Conservation (phyloP, 2,888 invertebrate species). For the Drosophila pseudotakahashii region DNA sequence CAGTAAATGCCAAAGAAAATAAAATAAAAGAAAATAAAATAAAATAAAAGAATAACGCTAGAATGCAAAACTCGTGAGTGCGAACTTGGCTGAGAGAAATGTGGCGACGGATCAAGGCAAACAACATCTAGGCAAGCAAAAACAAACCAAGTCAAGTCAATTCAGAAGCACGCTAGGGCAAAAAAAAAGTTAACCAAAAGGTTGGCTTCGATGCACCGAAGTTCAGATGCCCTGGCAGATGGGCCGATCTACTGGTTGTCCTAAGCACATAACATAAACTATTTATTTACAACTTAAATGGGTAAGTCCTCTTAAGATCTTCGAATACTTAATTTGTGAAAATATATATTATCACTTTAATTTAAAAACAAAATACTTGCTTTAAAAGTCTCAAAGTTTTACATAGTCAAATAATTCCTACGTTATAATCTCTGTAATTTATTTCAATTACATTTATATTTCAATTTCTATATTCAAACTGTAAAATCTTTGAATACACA, state of each 20-base stretch:
- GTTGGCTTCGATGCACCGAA: conserved; percentile 37
- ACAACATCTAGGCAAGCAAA: conserved; percentile 37
- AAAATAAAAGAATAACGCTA: too few relatives aligned
- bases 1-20: conserved; percentile 11
- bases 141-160: conserved; percentile 20
- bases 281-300: not conserved
- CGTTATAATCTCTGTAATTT: too few relatives aligned
- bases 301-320: conserved; percentile 4
- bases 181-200: not conserved
- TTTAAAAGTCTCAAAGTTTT: too few relatives aligned
- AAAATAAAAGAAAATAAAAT: not conserved
- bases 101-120: conserved; percentile 25
- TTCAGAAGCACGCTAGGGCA: conserved; percentile 23
- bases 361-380: too few relatives aligned
- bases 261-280: not conserved
- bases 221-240: conserved; percentile 20
- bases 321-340: too few relatives aligned
- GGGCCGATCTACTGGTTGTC: not conserved
- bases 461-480: too few relatives aligned
- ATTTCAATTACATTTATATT: too few relatives aligned
- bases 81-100: conserved; percentile 17
- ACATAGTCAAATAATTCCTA: too few relatives aligned
- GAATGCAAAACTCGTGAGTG: conserved; percentile 41
- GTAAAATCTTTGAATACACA: too few relatives aligned
- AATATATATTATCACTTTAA: too few relatives aligned